Evolutionary conservation across 2,888 invertebrate genomes (phyloP).

Genomic region (Synanthedon vespiformis): DNA sequence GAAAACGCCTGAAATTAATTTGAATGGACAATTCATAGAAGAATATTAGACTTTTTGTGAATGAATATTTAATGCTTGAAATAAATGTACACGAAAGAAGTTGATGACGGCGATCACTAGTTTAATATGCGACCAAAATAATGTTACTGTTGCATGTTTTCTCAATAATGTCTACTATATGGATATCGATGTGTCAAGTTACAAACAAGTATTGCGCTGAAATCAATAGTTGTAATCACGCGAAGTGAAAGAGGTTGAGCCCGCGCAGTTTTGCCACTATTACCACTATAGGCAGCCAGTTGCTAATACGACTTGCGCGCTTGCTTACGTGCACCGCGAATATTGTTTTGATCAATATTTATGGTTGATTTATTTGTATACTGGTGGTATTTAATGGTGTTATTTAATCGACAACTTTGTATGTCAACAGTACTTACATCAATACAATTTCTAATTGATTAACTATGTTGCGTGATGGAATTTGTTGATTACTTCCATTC

Average conservation of each 20-base stretch:
- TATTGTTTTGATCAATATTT: background rate
- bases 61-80: too few relatives aligned
- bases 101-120: background rate
- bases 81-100: too few relatives aligned
- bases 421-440: too few relatives aligned
- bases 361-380: background rate
- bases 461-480: too few relatives aligned
- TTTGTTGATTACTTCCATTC: too few relatives aligned
- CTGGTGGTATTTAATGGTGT: too few relatives aligned
- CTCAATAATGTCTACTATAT: background rate
- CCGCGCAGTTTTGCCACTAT: constrained; percentile 12
- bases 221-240: constrained; percentile 12
- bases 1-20: too few relatives aligned
- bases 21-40: too few relatives aligned
- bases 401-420: too few relatives aligned
- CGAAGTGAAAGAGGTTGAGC: constrained; percentile 55
- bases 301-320: constrained; percentile 37
- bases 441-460: too few relatives aligned
- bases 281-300: constrained; percentile 32
- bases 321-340: constrained; percentile 40
- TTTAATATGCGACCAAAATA: background rate
- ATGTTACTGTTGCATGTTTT: background rate
- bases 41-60: too few relatives aligned
- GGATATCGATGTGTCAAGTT: background rate
- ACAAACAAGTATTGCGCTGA: constrained; percentile 17